A percentile compares a stretch with the other conserved stretches of the same genome.
Evolutionary conservation across 2,797 vertebrate species (phyloP).

Genomic region (Halcyon badia): DNA sequence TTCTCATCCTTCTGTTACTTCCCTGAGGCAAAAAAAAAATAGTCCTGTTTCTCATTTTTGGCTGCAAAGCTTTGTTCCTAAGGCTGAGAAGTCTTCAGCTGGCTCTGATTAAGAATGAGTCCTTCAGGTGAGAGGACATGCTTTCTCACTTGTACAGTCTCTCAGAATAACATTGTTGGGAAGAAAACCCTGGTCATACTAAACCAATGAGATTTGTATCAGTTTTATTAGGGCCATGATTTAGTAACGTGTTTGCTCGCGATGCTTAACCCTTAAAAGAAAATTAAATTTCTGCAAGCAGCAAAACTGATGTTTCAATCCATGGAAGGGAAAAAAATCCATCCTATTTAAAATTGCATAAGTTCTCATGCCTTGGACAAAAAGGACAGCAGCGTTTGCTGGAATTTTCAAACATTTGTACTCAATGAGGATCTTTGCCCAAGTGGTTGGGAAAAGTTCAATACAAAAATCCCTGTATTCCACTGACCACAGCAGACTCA

Average conservation of each 20-base stretch:
- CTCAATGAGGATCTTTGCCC: neutral
- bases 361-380: neutral
- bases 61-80: neutral
- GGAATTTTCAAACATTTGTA: neutral
- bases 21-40: neutral
- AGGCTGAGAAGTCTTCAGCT: neutral
- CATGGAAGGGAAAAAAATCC: neutral
- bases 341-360: neutral
- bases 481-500: neutral
- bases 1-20: neutral
- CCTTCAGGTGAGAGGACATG: neutral
- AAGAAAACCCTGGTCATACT: neutral
- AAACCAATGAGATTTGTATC: neutral
- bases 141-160: neutral
- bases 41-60: neutral
- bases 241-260: neutral
- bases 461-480: neutral
- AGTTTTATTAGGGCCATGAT: neutral
- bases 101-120: neutral
- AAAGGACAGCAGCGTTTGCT: constrained; percentile 6
- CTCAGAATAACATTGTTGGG: neutral
- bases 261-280: neutral
- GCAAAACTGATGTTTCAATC: neutral
- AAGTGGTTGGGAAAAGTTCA: neutral
- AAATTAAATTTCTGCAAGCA: neutral